Evolutionary conservation across 2,888 invertebrate genomes (phyloP), one percentile per base, ranked within the genome.

Genomic region (Melanchra persicariae): DNA sequence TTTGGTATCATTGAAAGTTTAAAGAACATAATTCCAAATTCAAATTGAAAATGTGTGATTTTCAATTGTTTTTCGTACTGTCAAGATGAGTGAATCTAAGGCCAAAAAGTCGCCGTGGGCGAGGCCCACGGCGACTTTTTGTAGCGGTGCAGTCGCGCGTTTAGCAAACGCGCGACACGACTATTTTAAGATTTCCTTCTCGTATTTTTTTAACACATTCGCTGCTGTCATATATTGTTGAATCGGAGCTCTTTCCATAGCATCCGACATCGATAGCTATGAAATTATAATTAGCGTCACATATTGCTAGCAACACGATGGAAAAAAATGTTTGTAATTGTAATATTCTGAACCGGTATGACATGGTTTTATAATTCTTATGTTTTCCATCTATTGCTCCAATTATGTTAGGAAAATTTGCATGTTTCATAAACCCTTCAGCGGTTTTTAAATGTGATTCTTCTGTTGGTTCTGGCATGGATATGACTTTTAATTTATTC

Each of bases 251-350:
- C 45, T 63, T 70, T 9, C 70, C 62, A 63, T 24, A 63, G 17
- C 49, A 55, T n/a, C 63, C 70, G 22, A 70, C 58, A 62, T 70
- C 70, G 10, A 70, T 57, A 34, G 24, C 22, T 19, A 70, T 58
- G 45, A 70, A 70, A 49, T 63, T 70, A 57, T 58, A 70, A 60
- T 55, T 68, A 24, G 40, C 26, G 55, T 68, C 68, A 30, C 55
- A 64, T 64, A 64, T 59, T 45, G 47, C 59, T 24, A 59, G 24
- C 59, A 47, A 45, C 26, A 59, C 66, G 49, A 62, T 64, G 55
- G 76, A 72, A 62, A 70, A 65, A 58, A 72, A 22, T 69, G 54
- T 72, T 76, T 76, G 57, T 77, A 77, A 71, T 77, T 77, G 61
- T 54, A 74, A 49, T 55, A 74, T 54, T 47, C 49, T 59, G 74